Evolutionary conservation across 2,797 vertebrate genomes (phyloP).

Genomic region (Scarus forsteni): DNA sequence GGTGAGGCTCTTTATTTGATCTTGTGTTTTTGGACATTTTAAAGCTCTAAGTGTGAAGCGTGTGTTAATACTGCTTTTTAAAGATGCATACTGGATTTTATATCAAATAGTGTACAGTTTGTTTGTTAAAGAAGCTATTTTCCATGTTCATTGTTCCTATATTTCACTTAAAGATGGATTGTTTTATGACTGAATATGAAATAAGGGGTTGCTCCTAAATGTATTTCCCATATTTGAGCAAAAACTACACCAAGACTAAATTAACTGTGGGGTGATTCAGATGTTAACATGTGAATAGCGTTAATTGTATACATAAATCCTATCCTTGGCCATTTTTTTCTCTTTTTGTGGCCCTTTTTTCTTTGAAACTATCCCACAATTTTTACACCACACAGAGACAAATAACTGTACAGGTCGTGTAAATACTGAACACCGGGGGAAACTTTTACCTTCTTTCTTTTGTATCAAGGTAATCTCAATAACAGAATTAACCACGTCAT

Average conservation of each 20-base stretch:
- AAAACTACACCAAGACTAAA: slow-evolving; percentile 62
- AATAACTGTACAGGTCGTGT: slow-evolving; percentile 88
- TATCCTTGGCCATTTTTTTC: slow-evolving; percentile 81
- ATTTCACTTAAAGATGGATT: slow-evolving; percentile 18
- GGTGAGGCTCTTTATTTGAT: slow-evolving; percentile 41
- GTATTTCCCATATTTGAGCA: slow-evolving; percentile 67
- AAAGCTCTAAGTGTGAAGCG: slow-evolving; percentile 35
- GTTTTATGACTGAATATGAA: slow-evolving; percentile 36
- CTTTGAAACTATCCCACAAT: slow-evolving; percentile 82
- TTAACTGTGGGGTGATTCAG: slow-evolving; percentile 69
- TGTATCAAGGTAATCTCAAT: slow-evolving; percentile 83
- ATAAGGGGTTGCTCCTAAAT: slow-evolving; percentile 80
- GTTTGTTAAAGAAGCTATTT: slow-evolving; percentile 53
- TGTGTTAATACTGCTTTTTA: slow-evolving; percentile 65
- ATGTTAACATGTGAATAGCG: slow-evolving; percentile 75
- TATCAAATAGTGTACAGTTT: slow-evolving; percentile 67
- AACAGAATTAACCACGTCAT: slow-evolving; percentile 82
- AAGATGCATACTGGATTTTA: slow-evolving; percentile 59
- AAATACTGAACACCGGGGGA: slow-evolving; percentile 82
- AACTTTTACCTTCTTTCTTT: slow-evolving; percentile 81
- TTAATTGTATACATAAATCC: slow-evolving; percentile 76
- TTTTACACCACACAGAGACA: slow-evolving; percentile 84
- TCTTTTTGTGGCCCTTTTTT: slow-evolving; percentile 82
- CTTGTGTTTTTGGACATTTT: slow-evolving; percentile 44
- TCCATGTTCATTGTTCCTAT: slow-evolving; percentile 39